Percentiles rank a stretch among this genome's conserved stretches.
phyloP scores from a whole-genome alignment of 2,888 invertebrate species.

The Willowsia nigromaculata region DNA sequence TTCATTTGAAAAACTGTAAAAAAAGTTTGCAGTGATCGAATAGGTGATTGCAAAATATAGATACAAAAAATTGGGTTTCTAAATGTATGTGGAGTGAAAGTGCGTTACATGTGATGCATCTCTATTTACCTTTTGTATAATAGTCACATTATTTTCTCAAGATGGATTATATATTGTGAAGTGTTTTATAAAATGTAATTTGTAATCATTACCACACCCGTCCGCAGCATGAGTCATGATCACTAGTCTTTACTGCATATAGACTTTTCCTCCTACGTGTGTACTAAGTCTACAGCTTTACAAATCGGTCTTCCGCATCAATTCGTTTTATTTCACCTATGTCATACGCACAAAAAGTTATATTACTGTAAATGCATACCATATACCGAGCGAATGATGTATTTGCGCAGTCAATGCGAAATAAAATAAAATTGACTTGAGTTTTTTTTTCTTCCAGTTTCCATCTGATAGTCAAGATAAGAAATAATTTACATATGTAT shows the following conservation, averaged over 20 bases:
- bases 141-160: neutral
- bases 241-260: neutral
- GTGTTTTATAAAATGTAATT: neutral
- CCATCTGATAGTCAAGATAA: neutral
- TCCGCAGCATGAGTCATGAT: neutral
- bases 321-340: neutral
- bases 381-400: neutral
- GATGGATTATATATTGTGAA: neutral
- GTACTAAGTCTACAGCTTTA: too few relatives aligned
- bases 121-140: neutral
- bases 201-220: neutral
- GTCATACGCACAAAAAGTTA: neutral
- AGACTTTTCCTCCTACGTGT: too few relatives aligned
- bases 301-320: neutral
- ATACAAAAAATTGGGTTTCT: neutral
- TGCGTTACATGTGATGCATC: neutral
- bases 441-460: neutral
- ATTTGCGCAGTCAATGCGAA: neutral
- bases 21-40: neutral
- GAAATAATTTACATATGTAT: constrained; percentile 26
- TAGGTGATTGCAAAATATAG: neutral
- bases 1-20: constrained; percentile 3
- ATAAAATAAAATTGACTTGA: constrained; percentile 12
- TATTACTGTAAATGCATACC: neutral
- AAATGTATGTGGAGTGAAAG: too few relatives aligned